Percentiles rank a stretch among this genome's conserved stretches.
These are phyloP conservation scores for Xenopus borealis DNA, from an alignment of 2,113 vertebrate species.

Conservation along the genomic window DNA sequence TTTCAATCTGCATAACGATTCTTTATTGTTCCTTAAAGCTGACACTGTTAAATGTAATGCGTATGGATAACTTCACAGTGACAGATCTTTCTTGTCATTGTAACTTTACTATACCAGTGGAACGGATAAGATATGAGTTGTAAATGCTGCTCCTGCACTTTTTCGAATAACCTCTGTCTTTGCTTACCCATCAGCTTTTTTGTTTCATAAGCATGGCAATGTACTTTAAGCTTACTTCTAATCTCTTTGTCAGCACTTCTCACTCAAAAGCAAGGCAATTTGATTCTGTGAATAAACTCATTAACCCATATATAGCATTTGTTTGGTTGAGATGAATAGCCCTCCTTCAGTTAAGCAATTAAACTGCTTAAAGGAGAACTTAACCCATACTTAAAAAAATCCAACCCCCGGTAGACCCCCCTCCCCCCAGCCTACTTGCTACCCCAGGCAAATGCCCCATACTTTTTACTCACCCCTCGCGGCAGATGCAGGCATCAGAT, in stretches of 20 bases:
- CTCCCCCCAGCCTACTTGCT: too few relatives aligned
- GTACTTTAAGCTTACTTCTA: slow-evolving; percentile 39
- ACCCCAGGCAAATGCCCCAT: too few relatives aligned
- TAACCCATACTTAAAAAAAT: too few relatives aligned
- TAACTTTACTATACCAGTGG: slow-evolving; percentile 26
- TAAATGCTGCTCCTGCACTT: slow-evolving; percentile 41
- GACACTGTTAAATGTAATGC: slow-evolving; percentile 28
- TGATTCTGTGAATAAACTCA: background rate
- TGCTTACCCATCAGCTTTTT: slow-evolving; percentile 46
- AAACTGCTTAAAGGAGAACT: too few relatives aligned
- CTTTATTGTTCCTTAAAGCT: slow-evolving; percentile 30
- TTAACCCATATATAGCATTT: background rate
- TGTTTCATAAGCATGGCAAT: slow-evolving; percentile 39
- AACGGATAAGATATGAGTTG: slow-evolving; percentile 39
- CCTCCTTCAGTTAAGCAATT: background rate
- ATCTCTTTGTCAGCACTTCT: slow-evolving; percentile 39
- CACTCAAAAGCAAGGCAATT: slow-evolving; percentile 24
- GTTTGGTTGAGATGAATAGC: background rate
- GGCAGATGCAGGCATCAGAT: too few relatives aligned
- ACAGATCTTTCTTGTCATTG: slow-evolving; percentile 42
- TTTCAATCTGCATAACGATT: background rate
- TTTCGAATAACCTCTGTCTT: slow-evolving; percentile 36
- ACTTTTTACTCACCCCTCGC: too few relatives aligned
- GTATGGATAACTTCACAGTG: slow-evolving; percentile 29
- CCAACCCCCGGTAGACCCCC: too few relatives aligned